Conservation (phyloP, 2,797 vertebrate genomes). For the Spinus pinus region DNA sequence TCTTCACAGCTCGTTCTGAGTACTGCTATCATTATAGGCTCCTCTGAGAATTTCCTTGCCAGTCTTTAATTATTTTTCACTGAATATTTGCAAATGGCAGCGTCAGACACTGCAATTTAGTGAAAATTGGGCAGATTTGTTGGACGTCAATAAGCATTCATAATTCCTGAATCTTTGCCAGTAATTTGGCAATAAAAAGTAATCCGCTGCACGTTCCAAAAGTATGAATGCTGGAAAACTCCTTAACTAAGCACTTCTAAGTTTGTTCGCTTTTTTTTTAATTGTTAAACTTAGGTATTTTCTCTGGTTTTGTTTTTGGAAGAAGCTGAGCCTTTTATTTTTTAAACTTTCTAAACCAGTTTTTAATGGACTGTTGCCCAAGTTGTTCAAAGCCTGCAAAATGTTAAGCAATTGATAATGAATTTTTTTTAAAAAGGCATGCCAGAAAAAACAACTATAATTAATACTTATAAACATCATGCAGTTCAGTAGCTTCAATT, state of each 20-base stretch:
- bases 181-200: background rate
- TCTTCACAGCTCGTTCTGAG: background rate
- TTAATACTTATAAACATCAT: background rate
- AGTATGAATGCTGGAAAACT: background rate
- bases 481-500: background rate
- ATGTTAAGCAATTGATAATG: background rate
- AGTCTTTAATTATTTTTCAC: constrained; percentile 1
- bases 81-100: background rate
- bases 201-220: background rate
- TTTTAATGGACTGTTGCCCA: background rate
- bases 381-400: background rate
- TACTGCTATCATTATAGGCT: background rate
- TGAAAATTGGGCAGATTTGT: background rate
- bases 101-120: background rate
- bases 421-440: background rate
- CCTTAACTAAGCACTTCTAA: background rate
- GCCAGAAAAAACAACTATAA: background rate
- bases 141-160: background rate
- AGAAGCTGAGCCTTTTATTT: background rate
- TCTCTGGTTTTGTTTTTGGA: background rate
- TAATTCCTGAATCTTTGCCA: background rate
- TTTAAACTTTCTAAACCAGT: background rate
- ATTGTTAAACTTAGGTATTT: background rate
- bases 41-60: background rate
- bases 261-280: background rate